Base-by-base conservation (phyloP, 2,797 vertebrate species). In the Staurois parvus region DNA sequence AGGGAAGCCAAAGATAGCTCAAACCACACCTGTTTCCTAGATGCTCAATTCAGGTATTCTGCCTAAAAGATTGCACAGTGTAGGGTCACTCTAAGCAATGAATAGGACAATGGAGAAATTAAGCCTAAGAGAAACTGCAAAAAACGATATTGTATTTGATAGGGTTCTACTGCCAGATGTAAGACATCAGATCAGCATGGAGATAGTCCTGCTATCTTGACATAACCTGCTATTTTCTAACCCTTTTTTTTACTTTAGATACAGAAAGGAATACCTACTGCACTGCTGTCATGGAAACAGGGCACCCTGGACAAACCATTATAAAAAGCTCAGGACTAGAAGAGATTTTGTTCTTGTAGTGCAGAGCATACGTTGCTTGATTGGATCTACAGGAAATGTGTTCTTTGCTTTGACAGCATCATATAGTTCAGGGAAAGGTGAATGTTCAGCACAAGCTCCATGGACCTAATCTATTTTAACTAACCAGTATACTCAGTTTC, bases 241-340 rank as follows among this genome's bases (percentile, higher is more conserved):
- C 85, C n/a, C 76, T 0, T 89, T 84, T 87, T 73, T 74, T 86
- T 77, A 85, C 92, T 90, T 90, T 81, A 88, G 24, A 87, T 90
- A 85, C 79, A 89, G 80, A 88, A 87, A 87, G 83, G 59, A 88
- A 80, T 88, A 81, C 59, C 83, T 90, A 88, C 83, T 88, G 83
- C 68, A 76, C 21, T 42, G 93, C 93, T 94, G 90, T 91, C 92
- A 91, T 90, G 92, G 94, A 93, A 94, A 94, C 92, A 85, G 85
- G 88, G 83, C 86, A 68, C 85, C 88, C 81, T 64, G 69, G 82
- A 81, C 88, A 88, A 90, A 78, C 42, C 90, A 88, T 83, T 86
- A 81, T 67, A 87, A 78, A 81, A 42, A 78, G 37, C 80, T 83
- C 15, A 28, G 68, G 67, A 45, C 26, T 67, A 67, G 40, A 45